Percentiles rank a stretch among this genome's conserved stretches.
Evolutionary conservation across 2,113 vertebrate species (phyloP).

Genomic region (Bos javanicus): DNA sequence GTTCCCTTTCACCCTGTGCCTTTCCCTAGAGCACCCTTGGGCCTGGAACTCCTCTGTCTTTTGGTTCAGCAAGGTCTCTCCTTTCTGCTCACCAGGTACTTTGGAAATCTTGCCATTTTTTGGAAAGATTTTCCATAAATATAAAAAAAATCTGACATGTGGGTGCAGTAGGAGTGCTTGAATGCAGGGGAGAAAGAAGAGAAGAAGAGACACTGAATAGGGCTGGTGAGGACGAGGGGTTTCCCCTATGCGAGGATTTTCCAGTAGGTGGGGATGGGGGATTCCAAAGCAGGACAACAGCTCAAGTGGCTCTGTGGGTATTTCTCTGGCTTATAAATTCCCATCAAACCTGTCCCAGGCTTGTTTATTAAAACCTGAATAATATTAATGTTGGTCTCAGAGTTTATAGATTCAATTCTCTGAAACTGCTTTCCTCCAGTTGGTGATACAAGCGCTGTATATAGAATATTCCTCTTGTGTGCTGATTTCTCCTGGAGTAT

Average conservation of each 20-base stretch:
- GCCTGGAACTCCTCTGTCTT: neutral
- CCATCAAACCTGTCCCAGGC: neutral
- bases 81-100: neutral
- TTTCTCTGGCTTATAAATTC: neutral
- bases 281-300: neutral
- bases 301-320: neutral
- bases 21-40: neutral
- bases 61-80: neutral
- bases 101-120: neutral
- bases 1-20: neutral
- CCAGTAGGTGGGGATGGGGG: neutral
- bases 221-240: rapidly evolving
- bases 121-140: neutral
- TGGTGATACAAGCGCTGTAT: neutral
- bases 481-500: neutral
- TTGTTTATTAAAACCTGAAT: neutral
- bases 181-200: neutral
- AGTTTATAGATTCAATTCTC: neutral
- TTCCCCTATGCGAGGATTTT: neutral
- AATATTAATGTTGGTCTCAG: neutral
- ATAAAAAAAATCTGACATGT: neutral
- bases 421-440: neutral
- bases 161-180: neutral
- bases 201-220: neutral
- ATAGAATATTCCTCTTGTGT: neutral